phyloP scores from a whole-genome alignment of 2,888 invertebrate genomes.

The Syritta pipiens region DNA sequence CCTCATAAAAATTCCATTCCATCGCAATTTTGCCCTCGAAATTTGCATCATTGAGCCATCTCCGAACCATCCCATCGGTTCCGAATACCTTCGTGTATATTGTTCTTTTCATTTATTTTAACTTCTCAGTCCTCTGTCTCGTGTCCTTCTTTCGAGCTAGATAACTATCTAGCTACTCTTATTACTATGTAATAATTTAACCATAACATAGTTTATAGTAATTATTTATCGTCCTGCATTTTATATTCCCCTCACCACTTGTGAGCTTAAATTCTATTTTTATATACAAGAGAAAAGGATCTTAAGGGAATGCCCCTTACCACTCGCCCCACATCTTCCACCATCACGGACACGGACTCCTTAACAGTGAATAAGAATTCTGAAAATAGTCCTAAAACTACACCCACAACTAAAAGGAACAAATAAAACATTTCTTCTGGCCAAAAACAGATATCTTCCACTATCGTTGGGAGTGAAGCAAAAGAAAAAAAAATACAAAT shows the following conservation, averaged over 20 bases:
- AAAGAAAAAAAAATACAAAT: neutral
- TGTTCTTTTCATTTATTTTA: too few species aligned
- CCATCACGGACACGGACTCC: neutral
- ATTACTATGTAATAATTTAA: conserved; percentile 5
- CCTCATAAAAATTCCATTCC: too few species aligned
- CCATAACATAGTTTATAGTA: conserved; percentile 1
- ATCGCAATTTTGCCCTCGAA: too few species aligned
- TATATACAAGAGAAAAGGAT: conserved; percentile 47
- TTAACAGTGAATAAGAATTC: neutral
- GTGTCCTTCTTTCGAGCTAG: too few species aligned
- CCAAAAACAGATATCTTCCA: conserved; percentile 39
- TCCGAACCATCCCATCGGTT: too few species aligned
- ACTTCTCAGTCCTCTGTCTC: too few species aligned
- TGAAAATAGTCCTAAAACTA: conserved; percentile 16
- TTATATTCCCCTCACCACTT: too few species aligned
- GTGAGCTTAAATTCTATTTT: conserved; percentile 23
- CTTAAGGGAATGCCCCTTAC: neutral
- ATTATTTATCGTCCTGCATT: conserved; percentile 2
- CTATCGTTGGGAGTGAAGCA: conserved; percentile 26
- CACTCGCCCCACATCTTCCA: neutral
- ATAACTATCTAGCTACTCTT: neutral
- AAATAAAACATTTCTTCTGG: conserved; percentile 11
- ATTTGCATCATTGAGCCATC: too few species aligned
- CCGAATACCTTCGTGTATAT: too few species aligned
- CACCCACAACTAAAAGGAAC: conserved; percentile 34